A percentile compares a stretch with the other conserved stretches of the same genome.
phyloP scores from a whole-genome alignment of 2,888 invertebrate genomes.

The Beris chalybata region DNA sequence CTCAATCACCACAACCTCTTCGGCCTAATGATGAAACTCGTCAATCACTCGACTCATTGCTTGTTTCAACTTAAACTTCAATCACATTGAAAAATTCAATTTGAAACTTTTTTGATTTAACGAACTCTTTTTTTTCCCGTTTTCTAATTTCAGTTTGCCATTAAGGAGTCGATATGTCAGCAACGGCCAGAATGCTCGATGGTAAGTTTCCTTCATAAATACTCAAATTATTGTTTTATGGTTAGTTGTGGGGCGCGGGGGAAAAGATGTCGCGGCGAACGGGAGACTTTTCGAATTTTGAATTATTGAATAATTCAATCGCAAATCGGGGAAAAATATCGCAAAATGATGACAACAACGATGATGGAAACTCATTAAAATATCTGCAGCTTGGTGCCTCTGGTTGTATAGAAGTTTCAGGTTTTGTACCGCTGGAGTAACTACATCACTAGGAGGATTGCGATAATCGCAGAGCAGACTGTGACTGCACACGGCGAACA shows the following conservation, averaged over 20 bases:
- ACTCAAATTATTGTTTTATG: neutral
- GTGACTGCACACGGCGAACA: no score
- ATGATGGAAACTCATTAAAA: conserved; percentile 28
- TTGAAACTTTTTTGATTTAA: no score
- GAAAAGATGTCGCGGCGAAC: neutral
- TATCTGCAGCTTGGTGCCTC: conserved; percentile 3
- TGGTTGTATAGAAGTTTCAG: no score
- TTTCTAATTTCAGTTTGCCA: conserved; percentile 43
- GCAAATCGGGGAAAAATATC: conserved; percentile 23
- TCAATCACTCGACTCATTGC: conserved; percentile 8
- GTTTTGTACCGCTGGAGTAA: no score
- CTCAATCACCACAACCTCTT: neutral
- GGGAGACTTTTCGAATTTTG: neutral
- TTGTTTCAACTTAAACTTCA: no score
- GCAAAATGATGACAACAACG: conserved; percentile 26
- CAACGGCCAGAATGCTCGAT: conserved; percentile 45
- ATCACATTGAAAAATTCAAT: no score
- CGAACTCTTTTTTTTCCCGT: conserved; percentile 19
- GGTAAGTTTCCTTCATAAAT: conserved; percentile 42
- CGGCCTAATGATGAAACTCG: conserved; percentile 10
- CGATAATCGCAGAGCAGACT: no score
- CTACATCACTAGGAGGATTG: no score
- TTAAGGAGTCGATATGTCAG: conserved; percentile 44
- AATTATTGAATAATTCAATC: conserved; percentile 32
- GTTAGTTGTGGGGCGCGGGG: neutral